Percentiles rank a stretch among this genome's conserved stretches.
These are phyloP conservation scores for Trichopoda pennipes DNA, from an alignment of 2,888 invertebrate species.

Conservation along the genomic window DNA sequence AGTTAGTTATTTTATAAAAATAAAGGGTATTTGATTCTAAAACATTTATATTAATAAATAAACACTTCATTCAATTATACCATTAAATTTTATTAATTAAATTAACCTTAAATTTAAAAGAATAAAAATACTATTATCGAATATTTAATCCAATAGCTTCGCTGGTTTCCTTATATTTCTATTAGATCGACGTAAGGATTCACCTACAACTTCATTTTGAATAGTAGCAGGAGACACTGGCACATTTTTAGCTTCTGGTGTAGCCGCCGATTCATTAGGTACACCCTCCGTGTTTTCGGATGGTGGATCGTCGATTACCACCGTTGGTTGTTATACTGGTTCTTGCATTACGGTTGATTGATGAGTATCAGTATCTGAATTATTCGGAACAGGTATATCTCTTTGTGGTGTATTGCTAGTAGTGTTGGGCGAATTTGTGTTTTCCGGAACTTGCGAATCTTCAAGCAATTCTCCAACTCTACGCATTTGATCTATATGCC, in stretches of 20 bases:
- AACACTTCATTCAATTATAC: constrained; percentile 3
- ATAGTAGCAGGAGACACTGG: constrained; percentile 6
- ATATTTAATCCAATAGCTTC: constrained; percentile 7
- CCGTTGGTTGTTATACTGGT: constrained; percentile 7
- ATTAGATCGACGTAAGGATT: constrained; percentile 7
- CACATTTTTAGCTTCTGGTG: constrained; percentile 1
- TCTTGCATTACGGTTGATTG: constrained; percentile 7
- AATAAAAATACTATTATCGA: constrained; percentile 2
- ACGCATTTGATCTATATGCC: too few relatives aligned
- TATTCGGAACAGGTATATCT: constrained; percentile 7
- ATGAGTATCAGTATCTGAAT: constrained; percentile 5
- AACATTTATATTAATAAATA: constrained; percentile 5
- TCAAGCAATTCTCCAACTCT: background rate
- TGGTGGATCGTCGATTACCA: constrained; percentile 7
- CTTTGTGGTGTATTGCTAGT: background rate
- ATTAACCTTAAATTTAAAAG: constrained; percentile 4
- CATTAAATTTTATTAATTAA: constrained; percentile 8
- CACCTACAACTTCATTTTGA: constrained; percentile 3
- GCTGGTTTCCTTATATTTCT: constrained; percentile 7
- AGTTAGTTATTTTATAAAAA: constrained; percentile 6
- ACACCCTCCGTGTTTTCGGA: constrained; percentile 6
- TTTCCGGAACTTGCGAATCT: background rate
- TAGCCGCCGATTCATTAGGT: constrained; percentile 4
- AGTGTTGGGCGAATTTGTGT: constrained; percentile 3
- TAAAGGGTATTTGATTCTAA: constrained; percentile 7